Evolutionary conservation across 2,888 invertebrate genomes (phyloP).

Genomic region (Ophioninae sp.): DNA sequence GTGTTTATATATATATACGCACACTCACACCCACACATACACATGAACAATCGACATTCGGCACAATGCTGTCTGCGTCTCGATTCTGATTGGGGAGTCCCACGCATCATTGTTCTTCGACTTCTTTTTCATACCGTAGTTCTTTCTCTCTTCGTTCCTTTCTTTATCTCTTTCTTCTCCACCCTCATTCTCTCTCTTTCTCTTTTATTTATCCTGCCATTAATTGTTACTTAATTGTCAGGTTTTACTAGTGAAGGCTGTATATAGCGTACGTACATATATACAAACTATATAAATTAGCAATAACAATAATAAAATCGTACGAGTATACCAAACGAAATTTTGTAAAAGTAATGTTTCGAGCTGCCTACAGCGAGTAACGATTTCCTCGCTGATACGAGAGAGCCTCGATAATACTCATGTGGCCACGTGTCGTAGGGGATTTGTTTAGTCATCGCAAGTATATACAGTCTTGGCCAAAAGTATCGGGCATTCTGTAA

Average conservation of each 20-base stretch:
- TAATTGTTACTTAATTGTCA: slow-evolving; percentile 54
- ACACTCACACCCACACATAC: background rate
- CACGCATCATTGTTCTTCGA: slow-evolving; percentile 65
- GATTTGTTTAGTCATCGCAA: slow-evolving; percentile 39
- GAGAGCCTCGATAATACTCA: slow-evolving; percentile 59
- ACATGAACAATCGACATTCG: no score
- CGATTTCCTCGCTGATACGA: slow-evolving; percentile 15
- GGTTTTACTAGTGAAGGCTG: background rate
- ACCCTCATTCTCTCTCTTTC: no score
- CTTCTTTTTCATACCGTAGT: slow-evolving; percentile 58
- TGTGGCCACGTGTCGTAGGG: slow-evolving; percentile 74
- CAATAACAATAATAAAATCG: slow-evolving; percentile 28
- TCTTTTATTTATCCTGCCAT: slow-evolving; percentile 18
- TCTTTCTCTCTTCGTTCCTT: no score
- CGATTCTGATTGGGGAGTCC: slow-evolving; percentile 68
- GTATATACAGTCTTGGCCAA: no score
- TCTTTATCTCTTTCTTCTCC: no score
- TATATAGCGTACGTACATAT: no score
- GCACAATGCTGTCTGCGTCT: slow-evolving; percentile 66
- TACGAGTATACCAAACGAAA: background rate
- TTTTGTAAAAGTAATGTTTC: slow-evolving; percentile 3
- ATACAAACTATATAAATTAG: background rate
- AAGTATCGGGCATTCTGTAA: no score
- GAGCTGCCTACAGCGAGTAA: slow-evolving; percentile 33
- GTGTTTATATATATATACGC: background rate